These are phyloP conservation scores for Hyles euphorbiae DNA, from an alignment of 1,140 invertebrate genomes.

Conservation along the genomic window DNA sequence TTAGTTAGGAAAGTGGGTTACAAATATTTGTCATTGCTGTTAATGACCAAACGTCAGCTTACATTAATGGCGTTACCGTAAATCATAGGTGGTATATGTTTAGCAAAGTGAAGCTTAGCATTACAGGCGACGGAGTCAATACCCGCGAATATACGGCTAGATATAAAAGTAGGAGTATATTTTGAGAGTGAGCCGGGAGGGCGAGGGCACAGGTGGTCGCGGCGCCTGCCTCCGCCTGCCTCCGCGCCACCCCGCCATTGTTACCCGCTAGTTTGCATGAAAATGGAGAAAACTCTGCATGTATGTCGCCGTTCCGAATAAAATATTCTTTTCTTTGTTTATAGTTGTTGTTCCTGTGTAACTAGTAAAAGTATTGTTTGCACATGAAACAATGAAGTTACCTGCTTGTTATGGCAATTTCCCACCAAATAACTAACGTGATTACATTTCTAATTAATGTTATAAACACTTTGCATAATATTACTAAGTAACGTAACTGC, in stretches of 20 bases:
- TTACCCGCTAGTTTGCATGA: conserved; percentile 63
- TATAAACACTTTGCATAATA: too few relatives aligned
- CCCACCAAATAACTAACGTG: too few relatives aligned
- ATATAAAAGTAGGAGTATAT: conserved; percentile 29
- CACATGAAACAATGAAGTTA: conserved; percentile 41
- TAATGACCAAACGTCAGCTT: not conserved
- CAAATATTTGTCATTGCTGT: conserved; percentile 16
- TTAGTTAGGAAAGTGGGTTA: conserved; percentile 8
- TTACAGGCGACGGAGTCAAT: not conserved
- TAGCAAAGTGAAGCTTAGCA: not conserved
- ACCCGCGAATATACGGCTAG: not conserved
- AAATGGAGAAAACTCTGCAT: conserved; percentile 65
- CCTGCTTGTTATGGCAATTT: too few relatives aligned
- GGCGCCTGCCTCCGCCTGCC: conserved; percentile 7
- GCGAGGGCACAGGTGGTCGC: conserved; percentile 41
- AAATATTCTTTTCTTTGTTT: conserved; percentile 66
- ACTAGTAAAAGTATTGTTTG: conserved; percentile 55
- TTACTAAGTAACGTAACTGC: too few relatives aligned
- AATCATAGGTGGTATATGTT: not conserved
- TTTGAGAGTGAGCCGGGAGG: conserved; percentile 41
- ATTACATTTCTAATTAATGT: too few relatives aligned
- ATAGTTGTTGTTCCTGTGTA: conserved; percentile 43
- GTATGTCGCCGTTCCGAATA: conserved; percentile 61
- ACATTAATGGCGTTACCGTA: not conserved
- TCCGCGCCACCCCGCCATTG: conserved; percentile 42